These are phyloP conservation scores for Brachyistius frenatus DNA, from an alignment of 2,113 vertebrate species.

Conservation along the genomic window DNA sequence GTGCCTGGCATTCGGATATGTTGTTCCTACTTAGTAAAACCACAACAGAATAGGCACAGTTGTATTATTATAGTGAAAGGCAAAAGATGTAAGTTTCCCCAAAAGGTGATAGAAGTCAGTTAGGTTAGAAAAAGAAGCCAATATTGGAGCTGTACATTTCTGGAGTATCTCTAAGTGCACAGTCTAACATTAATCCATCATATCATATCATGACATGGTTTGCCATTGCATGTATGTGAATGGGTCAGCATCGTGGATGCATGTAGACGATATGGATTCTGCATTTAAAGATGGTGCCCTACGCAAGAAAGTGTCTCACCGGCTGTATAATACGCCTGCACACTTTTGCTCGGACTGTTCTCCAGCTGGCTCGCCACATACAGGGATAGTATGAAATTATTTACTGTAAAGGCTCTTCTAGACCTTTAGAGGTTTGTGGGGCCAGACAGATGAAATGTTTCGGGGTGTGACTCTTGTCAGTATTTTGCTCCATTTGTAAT, in stretches of 20 bases:
- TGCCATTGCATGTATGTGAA: conserved; percentile 1
- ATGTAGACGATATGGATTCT: neutral
- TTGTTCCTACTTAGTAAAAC: no score
- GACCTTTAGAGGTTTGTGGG: no score
- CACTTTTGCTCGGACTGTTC: no score
- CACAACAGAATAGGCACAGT: neutral
- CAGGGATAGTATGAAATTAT: no score
- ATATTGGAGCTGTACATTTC: conserved; percentile 19
- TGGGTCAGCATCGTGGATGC: conserved; percentile 10
- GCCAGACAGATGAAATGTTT: no score
- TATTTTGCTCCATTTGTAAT: conserved; percentile 7
- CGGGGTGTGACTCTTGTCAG: no score
- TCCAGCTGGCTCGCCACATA: no score
- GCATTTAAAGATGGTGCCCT: neutral
- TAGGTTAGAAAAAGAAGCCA: conserved; percentile 13
- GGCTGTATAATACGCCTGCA: neutral
- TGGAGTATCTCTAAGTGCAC: conserved; percentile 5
- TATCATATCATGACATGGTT: neutral
- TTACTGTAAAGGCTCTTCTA: no score
- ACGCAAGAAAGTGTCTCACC: neutral
- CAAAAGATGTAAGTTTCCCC: no score
- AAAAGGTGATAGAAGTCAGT: no score
- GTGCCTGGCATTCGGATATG: neutral
- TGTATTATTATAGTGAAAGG: neutral
- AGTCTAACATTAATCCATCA: conserved; percentile 11